Percentiles rank a stretch among this genome's conserved stretches.
These are phyloP conservation scores for Damaliscus lunatus DNA, from an alignment of 2,113 vertebrate species.

Conservation along the genomic window DNA sequence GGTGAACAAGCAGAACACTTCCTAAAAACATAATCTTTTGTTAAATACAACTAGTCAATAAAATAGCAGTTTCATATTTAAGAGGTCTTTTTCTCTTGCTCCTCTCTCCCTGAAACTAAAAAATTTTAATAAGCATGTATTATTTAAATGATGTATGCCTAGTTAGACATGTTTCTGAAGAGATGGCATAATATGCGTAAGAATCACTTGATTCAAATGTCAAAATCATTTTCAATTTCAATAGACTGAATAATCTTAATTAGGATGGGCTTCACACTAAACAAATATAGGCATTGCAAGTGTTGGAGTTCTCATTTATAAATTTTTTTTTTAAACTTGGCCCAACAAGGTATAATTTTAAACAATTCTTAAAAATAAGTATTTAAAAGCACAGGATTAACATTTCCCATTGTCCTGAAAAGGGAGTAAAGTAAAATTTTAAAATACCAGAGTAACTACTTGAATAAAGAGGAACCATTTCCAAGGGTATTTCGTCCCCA, in stretches of 20 bases:
- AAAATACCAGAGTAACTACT: background rate
- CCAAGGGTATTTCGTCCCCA: background rate
- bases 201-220: slow-evolving; percentile 1
- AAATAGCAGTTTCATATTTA: background rate
- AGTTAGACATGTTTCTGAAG: background rate
- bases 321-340: background rate
- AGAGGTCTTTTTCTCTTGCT: background rate
- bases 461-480: background rate
- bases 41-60: background rate
- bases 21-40: background rate
- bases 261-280: background rate
- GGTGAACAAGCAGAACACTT: background rate
- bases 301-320: background rate
- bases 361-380: background rate
- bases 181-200: background rate
- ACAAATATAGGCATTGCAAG: background rate
- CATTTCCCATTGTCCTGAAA: background rate
- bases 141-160: background rate
- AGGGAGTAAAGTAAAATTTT: background rate
- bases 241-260: background rate
- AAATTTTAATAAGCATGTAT: background rate
- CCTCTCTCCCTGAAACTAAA: background rate
- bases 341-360: background rate
- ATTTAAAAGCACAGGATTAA: background rate
- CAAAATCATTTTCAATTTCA: slow-evolving; percentile 37